Base-by-base conservation (phyloP, 2,113 vertebrate genomes). In the Brevimyrus niger region DNA sequence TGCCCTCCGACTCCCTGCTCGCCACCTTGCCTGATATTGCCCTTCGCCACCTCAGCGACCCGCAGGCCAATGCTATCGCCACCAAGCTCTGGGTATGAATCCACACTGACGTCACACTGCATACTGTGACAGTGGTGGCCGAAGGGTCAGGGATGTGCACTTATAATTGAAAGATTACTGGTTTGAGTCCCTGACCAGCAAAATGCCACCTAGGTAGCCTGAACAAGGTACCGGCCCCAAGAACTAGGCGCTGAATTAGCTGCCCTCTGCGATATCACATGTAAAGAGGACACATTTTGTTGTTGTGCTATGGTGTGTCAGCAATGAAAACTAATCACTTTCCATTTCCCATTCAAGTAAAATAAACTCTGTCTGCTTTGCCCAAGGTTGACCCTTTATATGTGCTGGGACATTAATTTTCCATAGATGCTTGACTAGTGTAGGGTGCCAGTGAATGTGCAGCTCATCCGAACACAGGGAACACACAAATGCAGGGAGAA, bases 41-140 rank as follows among this genome's bases (percentile, higher is more conserved):
- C 21, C 90, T 87, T 19, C 90, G 85, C 2, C 89, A 89, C 58
- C 92, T 96, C 90, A 94, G 91, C 86, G 92, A 93, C 0, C 84
- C 92, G 4, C 96, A 96, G 90, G 91, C 91, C 89, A 94, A 94
- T 10, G 91, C 94, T 27, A 87, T 96, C 84, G 48, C 95, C 65
- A 95, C 93, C 69, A 96, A 95, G 90, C 93, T 97, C 83, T 96
- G 96, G 96, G 96, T 96, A 94, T 17, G 82, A 53, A 21, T 9
- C 65, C 4, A 23, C 8, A 21, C 13, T 42, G 58, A 86, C 3
- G 46, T n/a, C 31, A 1, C 48, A 51, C 53, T 55, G 51, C 51
- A 55, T 55, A 53, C 51, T 19, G 17, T 53, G 17, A 19, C 53
- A 55, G 51, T 21, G 53, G 1, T 55, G 53, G 19, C 17, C 51